Conservation (phyloP, 2,113 vertebrate genomes). For the Calyptomena viridis region DNA sequence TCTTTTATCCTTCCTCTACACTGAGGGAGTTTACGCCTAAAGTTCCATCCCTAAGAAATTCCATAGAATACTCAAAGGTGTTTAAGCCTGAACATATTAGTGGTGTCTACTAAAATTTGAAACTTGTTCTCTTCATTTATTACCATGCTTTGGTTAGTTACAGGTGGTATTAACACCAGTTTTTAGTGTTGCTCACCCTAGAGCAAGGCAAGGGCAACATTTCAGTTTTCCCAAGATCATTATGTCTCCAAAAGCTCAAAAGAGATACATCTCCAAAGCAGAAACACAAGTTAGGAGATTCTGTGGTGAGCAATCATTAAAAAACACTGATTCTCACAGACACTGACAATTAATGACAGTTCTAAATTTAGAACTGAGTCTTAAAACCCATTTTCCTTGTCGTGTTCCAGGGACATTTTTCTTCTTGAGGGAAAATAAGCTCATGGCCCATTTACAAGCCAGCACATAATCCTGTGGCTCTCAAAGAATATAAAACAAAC, state of each 20-base stretch:
- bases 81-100: not conserved
- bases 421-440: not conserved
- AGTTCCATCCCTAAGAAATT: not conserved
- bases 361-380: not conserved
- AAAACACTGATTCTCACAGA: not conserved
- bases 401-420: not conserved
- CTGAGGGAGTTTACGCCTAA: not conserved
- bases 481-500: not conserved
- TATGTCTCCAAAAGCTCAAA: not conserved
- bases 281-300: not conserved
- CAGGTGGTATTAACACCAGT: not conserved
- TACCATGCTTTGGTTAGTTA: not conserved
- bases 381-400: not conserved
- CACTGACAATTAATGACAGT: not conserved
- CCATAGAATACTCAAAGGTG: not conserved
- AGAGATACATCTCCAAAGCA: not conserved
- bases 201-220: not conserved
- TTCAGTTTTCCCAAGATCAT: not conserved
- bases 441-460: not conserved
- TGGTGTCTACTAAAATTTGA: not conserved
- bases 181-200: not conserved
- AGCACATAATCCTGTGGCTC: not conserved
- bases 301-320: not conserved
- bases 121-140: not conserved
- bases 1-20: not conserved